Evolutionary conservation across 1,140 invertebrate genomes (phyloP), one percentile per base, ranked within the genome.

Genomic region (Pseudomyrmex pallidus): DNA sequence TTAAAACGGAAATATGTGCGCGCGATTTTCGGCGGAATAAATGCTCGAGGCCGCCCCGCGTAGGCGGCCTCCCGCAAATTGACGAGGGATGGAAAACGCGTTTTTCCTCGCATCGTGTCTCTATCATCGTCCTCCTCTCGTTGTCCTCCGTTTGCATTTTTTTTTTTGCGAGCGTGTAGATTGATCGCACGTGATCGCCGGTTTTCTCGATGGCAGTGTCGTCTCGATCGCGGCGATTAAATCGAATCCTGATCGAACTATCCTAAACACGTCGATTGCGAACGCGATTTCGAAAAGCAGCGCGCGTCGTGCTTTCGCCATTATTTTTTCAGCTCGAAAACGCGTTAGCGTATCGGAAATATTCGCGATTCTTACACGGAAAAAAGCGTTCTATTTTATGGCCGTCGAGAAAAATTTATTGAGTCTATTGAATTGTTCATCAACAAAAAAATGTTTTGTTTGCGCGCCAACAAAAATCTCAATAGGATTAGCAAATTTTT

Each of bases 1-100:
- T 85, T 85, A 82, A 86, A 87, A 85, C 25, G 74, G 86, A 85
- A 87, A 85, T 67, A 48, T 20, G 52, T 25, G 12, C 83, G 68
- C 20, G 12, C 85, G 68, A 84, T 72, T 84, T 77, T 59, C 4
- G 57, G 62, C 17, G 54, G 61, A 72, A 80, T 70, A 80, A 80
- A 80, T 59, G 76, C n/a, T 72, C 66, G 20, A 63, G 15, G 54
- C 44, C 44, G 25, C 1, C 5, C 5, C 4, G 35, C 15, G 44
- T 70, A 77, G 62, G 35, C 74, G 15, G 15, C 54, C 17, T 15
- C 64, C 54, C 4, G 7, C 66, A 80, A 80, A 80, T 80, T 80
- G 9, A n/a, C 54, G 12, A n/a, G 64, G 15, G 12, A 72, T 17
- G 15, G 44, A 17, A 56, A 78, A 68, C 44, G 64, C 35, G 5